Evolutionary conservation across 2,888 invertebrate species (phyloP), one percentile per base, ranked within the genome.

Genomic region (Agriopis aurantiaria): DNA sequence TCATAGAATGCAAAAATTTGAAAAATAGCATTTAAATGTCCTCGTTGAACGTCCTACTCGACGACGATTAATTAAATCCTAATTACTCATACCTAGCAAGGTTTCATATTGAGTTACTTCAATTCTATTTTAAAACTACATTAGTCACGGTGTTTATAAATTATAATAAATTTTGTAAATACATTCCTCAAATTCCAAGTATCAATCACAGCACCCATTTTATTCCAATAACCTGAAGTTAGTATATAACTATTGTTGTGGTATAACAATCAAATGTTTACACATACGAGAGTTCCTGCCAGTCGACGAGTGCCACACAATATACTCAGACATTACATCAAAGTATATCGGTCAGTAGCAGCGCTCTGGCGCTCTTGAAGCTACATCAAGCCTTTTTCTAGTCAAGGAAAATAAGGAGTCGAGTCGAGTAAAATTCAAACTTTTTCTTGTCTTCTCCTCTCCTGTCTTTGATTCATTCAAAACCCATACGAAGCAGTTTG

Each of bases 41-140:
- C 57, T 69, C 57, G 61, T 65, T 59, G 14, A 14, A 5, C 69
- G 23, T 23, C 69, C 69, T 57, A 69, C 69, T 65, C 51, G 17
- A 60, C 23, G 62, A 65, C 69, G 17, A 1, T 1, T 23, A 65
- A 65, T 65, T 61, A 69, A 61, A 46, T 61, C 46, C 11, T 48
- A 48, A 61, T 61, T 56, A 51, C 60, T 69, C 65, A 52, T 46
- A 46, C 7, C 0, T 1, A 53, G 17, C 61, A 51, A 64, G 62
- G 69, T 51, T 65, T 58, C 60, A 41, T 43, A 57, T 33, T 53
- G 46, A 14, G 11, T 43, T 40, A 56, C 56, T 40, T 43, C 23
- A 61, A 51, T 41, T n/a, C 33, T 52, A 45, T 23, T 10, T 11
- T 8, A 6, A 10, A 33, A 9, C 14, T 11, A 10, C 10, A 43